Evolutionary conservation across 2,888 invertebrate genomes (phyloP), one percentile per base, ranked within the genome.

Genomic region (Xestia ashworthii): DNA sequence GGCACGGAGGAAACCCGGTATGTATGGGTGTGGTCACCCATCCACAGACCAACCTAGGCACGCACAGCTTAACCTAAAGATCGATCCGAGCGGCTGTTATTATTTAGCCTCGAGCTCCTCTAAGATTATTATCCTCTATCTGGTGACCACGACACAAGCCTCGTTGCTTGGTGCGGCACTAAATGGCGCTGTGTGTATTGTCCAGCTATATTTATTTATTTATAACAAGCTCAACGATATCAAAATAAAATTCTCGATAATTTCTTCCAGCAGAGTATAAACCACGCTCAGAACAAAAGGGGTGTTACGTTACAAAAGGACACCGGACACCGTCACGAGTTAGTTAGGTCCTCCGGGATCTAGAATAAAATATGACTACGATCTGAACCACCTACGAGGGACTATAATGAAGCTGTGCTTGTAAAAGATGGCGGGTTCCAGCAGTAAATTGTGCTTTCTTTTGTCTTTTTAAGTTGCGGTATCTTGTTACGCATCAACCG

Each of bases 281-380:
- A 46, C 38, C 38, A 6, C 46, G 53, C 71, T 55, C 5, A n/a
- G 22, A 53, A 70, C 71, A 62, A 82, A 44, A 48, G n/a, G n/a
- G 22, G 62, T 32, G 8, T 83, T 53, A 41, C 5, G n/a, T 71
- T 75, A 60, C 71, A 50, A 68, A 32, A 74, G 80, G 84, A 71
- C 66, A 83, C 3, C 25, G 60, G 80, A 71, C 22, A 80, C 41
- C 14, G 50, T 44, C 38, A 38, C 44, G 48, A 22, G 60, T 44
- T 65, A 77, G 85, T 68, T 68, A 68, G 67, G 25, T 77, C 81
- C 25, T 25, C 9, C 0, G 81, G 69, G 85, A 55, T 14, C 25
- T 25, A 48, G 58, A 25, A 60, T 84, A 77, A 76, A 73, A 84
- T 84, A 84, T 84, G 32, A 70, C 58, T 64, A 46, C 41, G 76